Conservation (phyloP, 2,888 invertebrate genomes). For the Eubasilissa splendida region DNA sequence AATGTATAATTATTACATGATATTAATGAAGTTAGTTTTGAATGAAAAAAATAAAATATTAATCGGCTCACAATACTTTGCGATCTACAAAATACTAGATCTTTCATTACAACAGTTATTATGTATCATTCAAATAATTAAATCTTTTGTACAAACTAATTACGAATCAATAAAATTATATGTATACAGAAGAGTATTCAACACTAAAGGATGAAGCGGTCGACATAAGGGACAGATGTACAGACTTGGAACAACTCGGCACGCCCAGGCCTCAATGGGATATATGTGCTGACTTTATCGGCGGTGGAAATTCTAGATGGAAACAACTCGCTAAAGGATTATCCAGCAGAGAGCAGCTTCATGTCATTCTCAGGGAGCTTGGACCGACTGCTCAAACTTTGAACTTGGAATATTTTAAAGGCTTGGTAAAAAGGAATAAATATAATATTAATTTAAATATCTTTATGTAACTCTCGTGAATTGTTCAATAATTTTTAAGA, state of each 20-base stretch:
- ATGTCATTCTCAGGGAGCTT: conserved; percentile 69
- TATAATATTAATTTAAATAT: neutral
- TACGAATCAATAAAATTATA: neutral
- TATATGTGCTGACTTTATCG: conserved; percentile 70
- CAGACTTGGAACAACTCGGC: conserved; percentile 69
- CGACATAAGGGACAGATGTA: conserved; percentile 67
- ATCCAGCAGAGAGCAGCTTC: conserved; percentile 66
- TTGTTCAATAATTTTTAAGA: too few relatives aligned
- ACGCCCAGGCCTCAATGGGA: conserved; percentile 72
- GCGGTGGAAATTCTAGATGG: conserved; percentile 71
- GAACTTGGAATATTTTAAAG: conserved; percentile 69
- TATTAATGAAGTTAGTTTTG: too few relatives aligned
- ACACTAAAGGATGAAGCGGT: conserved; percentile 65
- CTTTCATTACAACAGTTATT: too few relatives aligned
- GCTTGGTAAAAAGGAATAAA: conserved; percentile 64
- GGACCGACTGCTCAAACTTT: conserved; percentile 70
- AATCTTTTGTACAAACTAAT: too few relatives aligned
- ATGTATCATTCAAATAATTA: too few relatives aligned
- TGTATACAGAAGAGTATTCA: conserved; percentile 34
- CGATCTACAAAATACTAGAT: too few relatives aligned
- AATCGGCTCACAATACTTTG: too few relatives aligned
- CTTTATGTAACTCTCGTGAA: too few relatives aligned
- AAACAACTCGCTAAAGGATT: conserved; percentile 67
- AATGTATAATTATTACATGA: too few relatives aligned
- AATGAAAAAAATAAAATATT: too few relatives aligned